phyloP scores from a whole-genome alignment of 2,113 vertebrate species.

The Spheniscus mendiculus region DNA sequence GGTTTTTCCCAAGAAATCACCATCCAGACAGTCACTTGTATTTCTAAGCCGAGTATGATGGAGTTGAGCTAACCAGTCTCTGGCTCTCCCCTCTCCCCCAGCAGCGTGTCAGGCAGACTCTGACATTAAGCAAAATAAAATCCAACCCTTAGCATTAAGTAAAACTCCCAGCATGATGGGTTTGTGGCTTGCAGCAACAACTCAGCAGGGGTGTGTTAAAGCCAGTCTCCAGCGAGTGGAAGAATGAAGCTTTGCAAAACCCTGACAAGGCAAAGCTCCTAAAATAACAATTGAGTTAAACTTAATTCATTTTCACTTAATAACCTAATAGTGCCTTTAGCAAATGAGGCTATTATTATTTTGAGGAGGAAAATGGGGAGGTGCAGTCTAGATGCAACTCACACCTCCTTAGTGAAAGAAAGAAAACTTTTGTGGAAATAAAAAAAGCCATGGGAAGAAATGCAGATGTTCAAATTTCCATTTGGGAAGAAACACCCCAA shows the following conservation, averaged over 20 bases:
- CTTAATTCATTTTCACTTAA: conserved; percentile 72
- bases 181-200: conserved; percentile 64
- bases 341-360: conserved; percentile 64
- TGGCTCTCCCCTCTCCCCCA: neutral
- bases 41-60: neutral
- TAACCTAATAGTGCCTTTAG: conserved; percentile 59
- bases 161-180: conserved; percentile 56
- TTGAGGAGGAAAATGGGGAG: conserved; percentile 32
- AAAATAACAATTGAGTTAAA: conserved; percentile 72
- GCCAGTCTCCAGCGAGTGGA: conserved; percentile 44
- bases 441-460: neutral
- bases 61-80: neutral
- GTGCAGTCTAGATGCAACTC: neutral
- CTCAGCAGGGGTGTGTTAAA: conserved; percentile 71
- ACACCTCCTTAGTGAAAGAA: neutral
- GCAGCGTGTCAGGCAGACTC: neutral
- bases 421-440: neutral
- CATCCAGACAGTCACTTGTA: neutral
- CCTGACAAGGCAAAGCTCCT: conserved; percentile 60
- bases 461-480: neutral
- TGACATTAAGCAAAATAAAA: conserved; percentile 56
- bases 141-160: conserved; percentile 68
- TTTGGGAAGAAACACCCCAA: neutral
- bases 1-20: neutral
- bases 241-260: conserved; percentile 63